Percentiles rank a stretch among this genome's conserved stretches.
These are phyloP conservation scores for Ctenomys sociabilis DNA, from an alignment of 2,113 vertebrate genomes.

Conservation along the genomic window DNA sequence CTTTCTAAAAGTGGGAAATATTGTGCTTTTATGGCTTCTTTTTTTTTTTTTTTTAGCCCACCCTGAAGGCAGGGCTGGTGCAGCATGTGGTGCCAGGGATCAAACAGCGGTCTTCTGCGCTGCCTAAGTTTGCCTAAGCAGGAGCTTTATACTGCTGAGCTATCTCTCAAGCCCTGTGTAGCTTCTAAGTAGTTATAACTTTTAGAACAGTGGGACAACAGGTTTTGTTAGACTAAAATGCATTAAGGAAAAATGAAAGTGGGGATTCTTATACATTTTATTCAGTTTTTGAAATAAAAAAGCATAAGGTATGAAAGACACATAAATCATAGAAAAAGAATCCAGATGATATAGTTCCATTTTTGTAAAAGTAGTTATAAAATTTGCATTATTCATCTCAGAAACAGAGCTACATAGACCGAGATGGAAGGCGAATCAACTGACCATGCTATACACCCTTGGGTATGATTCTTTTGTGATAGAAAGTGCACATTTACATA, in stretches of 20 bases:
- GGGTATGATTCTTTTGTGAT: conserved; percentile 32
- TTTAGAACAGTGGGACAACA: not conserved
- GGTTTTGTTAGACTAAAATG: not conserved
- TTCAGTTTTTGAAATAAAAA: not conserved
- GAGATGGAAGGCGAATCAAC: not conserved
- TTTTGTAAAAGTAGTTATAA: not conserved
- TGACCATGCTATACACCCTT: not conserved
- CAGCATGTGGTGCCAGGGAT: too few species aligned
- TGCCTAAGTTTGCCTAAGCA: too few species aligned
- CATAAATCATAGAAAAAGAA: not conserved
- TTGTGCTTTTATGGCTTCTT: not conserved
- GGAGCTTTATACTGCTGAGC: too few species aligned
- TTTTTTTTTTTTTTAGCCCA: too few species aligned
- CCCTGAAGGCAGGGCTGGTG: too few species aligned
- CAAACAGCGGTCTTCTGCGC: too few species aligned
- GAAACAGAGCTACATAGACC: not conserved
- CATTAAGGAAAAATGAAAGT: not conserved
- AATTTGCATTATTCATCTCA: not conserved
- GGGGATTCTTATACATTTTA: not conserved
- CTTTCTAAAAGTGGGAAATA: conserved; percentile 25
- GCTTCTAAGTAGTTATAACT: not conserved
- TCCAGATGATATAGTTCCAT: not conserved
- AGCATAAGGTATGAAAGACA: not conserved
- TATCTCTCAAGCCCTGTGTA: too few species aligned
- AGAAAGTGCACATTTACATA: not conserved